Conservation (phyloP, 2,888 invertebrate genomes). For the Acanthoscelides obtectus region DNA sequence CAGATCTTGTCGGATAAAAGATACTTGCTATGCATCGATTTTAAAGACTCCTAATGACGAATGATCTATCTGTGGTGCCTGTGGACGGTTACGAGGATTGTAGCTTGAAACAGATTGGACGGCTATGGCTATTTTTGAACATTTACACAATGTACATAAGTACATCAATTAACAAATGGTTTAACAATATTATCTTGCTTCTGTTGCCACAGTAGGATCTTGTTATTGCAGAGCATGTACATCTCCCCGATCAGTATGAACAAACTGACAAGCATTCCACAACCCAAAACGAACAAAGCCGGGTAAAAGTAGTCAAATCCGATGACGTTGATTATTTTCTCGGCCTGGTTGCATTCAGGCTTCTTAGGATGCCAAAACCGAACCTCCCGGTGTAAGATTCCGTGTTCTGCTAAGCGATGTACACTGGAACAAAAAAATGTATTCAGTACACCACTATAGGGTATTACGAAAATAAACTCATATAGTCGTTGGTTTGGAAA, state of each 20-base stretch:
- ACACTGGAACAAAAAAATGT: constrained; percentile 30
- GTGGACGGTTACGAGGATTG: no score
- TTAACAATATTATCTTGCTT: neutral
- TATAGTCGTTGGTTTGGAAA: no score
- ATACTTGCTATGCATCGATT: no score
- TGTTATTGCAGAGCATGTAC: neutral
- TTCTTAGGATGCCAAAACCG: constrained; percentile 37
- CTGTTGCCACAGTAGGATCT: neutral
- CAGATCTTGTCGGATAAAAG: no score
- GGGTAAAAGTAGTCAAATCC: constrained; percentile 39
- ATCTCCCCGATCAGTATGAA: constrained; percentile 27
- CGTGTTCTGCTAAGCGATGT: constrained; percentile 35
- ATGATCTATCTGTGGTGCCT: no score
- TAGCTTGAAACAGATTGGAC: no score
- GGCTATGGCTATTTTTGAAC: no score
- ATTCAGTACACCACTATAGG: no score
- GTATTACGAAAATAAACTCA: no score
- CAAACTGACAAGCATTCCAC: constrained; percentile 33
- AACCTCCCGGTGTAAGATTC: constrained; percentile 32
- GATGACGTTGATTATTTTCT: constrained; percentile 26
- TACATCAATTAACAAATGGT: neutral
- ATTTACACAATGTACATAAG: no score
- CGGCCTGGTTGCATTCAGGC: constrained; percentile 35
- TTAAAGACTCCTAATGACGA: no score
- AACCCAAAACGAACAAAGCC: constrained; percentile 27